These are phyloP conservation scores for human (Homo sapiens) DNA, from an alignment of 2,113 vertebrate genomes.

Conservation along the genomic window GRCh38 chr4:22745501-22746000, in stretches of 20 bases:
- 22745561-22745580: neutral
- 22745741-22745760: constrained; percentile 39
- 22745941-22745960: constrained; percentile 15
- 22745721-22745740: neutral
- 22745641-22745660: neutral
- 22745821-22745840: neutral
- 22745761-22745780: neutral
- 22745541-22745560: neutral
- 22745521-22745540: neutral
- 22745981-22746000: neutral
- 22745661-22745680: constrained; percentile 34
- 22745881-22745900: neutral
- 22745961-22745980: neutral
- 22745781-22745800: constrained; percentile 11
- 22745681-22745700: neutral
- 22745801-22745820: neutral
- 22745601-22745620: neutral
- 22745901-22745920: neutral
- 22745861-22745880: neutral
- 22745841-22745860: neutral
- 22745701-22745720: neutral
- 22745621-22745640: neutral
- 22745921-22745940: neutral
- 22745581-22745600: neutral
- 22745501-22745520: neutral